Base-by-base conservation (phyloP, 2,888 invertebrate species). In the Arge pagana region DNA sequence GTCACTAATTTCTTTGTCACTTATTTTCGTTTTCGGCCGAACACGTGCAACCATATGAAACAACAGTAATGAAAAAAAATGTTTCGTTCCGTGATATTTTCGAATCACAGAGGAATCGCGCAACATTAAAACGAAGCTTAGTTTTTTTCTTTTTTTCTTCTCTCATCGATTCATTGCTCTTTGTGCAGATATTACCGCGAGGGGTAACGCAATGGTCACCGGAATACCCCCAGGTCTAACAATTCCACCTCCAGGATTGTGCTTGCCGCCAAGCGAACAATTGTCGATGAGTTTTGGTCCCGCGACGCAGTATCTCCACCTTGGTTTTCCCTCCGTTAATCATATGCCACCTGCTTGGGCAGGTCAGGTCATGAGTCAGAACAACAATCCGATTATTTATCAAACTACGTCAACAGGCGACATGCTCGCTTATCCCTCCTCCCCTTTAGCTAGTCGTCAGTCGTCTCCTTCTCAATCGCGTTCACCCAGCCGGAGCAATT, bases 391-490 rank as follows among this genome's bases (percentile, higher is more conserved):
- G 55, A 59, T 71, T 52, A 67, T 76, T 65, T 75, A 75, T 58
- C 75, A 74, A 59, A 75, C 74, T 15, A 62, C 69, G 7, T n/a
- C n/a, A n/a, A n/a, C n/a, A 13, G 64, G 64, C 40, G 75, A 75
- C 21, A 61, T 72, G 55, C 58, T 74, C 61, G 64, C 69, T 62
- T 75, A 72, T 64, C 83, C 88, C 45, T 78, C 85, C 56, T 88
- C 90, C 41, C 89, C 90, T 8, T 82, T 88, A 74, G 82, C 88
- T 70, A 86, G 85, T 67, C 84, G 85, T 61, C 83, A 84, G 63
- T 86, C 88, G 45, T 90, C 92, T 36, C 90, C 91, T 37, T 86
- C 87, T 55, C 89, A 88, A 71, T 90, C 90, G 65, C 69, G 74
- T 52, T 72, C 73, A 40, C 74, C 74, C 56, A 76, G 76, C 62